Evolutionary conservation across 2,888 invertebrate genomes (phyloP).

Genomic region (Pocota personata): DNA sequence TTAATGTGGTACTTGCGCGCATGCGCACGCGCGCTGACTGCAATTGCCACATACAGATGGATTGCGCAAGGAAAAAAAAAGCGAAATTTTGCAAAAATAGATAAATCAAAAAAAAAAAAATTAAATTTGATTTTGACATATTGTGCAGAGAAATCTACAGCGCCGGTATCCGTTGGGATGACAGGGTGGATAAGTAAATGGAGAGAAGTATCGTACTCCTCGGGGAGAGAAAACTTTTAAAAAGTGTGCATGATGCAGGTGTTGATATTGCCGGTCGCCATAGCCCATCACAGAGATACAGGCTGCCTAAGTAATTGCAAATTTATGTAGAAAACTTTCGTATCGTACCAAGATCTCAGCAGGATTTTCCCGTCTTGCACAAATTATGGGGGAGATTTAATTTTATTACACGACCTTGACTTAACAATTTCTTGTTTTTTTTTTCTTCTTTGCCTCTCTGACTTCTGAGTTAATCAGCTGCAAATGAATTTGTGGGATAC

Average conservation of each 20-base stretch:
- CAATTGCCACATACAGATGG: slow-evolving; percentile 41
- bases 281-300: slow-evolving; percentile 17
- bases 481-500: slow-evolving; percentile 2
- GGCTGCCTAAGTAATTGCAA: slow-evolving; percentile 48
- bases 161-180: slow-evolving; percentile 23
- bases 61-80: slow-evolving; percentile 57
- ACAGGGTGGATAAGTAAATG: slow-evolving; percentile 17
- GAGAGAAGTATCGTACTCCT: slow-evolving; percentile 31
- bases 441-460: not conserved
- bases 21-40: slow-evolving; percentile 36
- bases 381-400: slow-evolving; percentile 35
- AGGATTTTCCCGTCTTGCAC: slow-evolving; percentile 61
- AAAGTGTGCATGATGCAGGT: slow-evolving; percentile 37
- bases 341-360: slow-evolving; percentile 53
- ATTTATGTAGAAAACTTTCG: slow-evolving; percentile 67
- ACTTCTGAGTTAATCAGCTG: slow-evolving; percentile 3
- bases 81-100: slow-evolving; percentile 15
- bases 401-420: slow-evolving; percentile 62
- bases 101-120: not conserved
- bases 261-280: slow-evolving; percentile 2
- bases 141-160: slow-evolving; percentile 21
- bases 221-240: slow-evolving; percentile 52
- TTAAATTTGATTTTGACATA: slow-evolving; percentile 1
- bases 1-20: slow-evolving; percentile 34
- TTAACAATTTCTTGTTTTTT: slow-evolving; percentile 35